Evolutionary conservation across 2,888 invertebrate species (phyloP).

Genomic region (Stenichneumon culpator): DNA sequence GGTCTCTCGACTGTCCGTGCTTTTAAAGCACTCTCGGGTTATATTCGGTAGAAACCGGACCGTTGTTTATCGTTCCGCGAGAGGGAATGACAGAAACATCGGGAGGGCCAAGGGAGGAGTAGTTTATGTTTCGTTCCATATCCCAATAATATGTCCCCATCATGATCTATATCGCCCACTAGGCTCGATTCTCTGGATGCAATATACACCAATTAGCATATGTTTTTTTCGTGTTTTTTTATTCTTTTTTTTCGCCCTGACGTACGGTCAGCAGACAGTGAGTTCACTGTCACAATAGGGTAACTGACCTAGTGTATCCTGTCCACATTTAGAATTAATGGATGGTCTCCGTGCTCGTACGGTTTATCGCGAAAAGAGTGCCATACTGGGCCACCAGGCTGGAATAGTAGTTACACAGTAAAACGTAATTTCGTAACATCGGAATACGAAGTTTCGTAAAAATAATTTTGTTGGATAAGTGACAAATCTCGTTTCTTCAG

Average conservation of each 20-base stretch:
- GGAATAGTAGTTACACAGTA: neutral
- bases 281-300: conserved; percentile 12
- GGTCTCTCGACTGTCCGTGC: conserved; percentile 16
- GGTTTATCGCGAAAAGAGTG: conserved; percentile 63
- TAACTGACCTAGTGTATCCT: neutral
- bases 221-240: neutral
- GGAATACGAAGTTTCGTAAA: too few species aligned
- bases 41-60: conserved; percentile 24
- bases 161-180: neutral
- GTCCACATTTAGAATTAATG: conserved; percentile 69
- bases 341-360: conserved; percentile 71
- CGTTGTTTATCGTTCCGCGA: conserved; percentile 21
- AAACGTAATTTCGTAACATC: too few species aligned
- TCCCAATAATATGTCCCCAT: conserved; percentile 8
- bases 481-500: too few species aligned
- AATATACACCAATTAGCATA: conserved; percentile 25
- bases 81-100: conserved; percentile 1
- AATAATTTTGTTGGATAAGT: too few species aligned
- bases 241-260: neutral
- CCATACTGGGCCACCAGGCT: neutral
- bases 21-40: conserved; percentile 30
- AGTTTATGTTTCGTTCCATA: conserved; percentile 20
- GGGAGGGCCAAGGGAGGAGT: neutral
- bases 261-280: neutral
- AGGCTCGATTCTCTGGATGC: neutral